Percentiles rank a stretch among this genome's conserved stretches.
Evolutionary conservation across 2,888 invertebrate genomes (phyloP).

Genomic region (Dryobota labecula): DNA sequence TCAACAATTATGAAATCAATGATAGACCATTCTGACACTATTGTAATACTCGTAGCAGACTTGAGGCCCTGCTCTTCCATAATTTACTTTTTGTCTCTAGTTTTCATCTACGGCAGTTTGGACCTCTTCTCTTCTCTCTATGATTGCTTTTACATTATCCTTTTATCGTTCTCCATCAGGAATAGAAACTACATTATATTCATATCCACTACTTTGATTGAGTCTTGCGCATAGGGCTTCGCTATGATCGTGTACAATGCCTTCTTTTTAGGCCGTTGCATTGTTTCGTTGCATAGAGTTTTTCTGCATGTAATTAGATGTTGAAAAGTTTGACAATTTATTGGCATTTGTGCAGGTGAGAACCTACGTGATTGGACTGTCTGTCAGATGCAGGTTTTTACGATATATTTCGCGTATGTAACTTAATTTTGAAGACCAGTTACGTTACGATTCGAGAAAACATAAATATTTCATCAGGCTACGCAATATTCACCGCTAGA

Average conservation of each 20-base stretch:
- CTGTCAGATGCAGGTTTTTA: conserved; percentile 25
- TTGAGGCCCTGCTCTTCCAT: too few relatives aligned
- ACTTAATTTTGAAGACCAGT: conserved; percentile 29
- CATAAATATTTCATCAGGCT: conserved; percentile 15
- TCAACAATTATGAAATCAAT: too few relatives aligned
- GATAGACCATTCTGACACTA: too few relatives aligned
- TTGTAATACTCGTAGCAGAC: too few relatives aligned
- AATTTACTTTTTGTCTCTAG: background rate
- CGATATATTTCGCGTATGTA: conserved; percentile 10
- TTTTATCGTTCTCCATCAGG: background rate
- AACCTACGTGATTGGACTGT: conserved; percentile 43
- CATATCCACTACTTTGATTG: background rate
- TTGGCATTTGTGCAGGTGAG: conserved; percentile 50
- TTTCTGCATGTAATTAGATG: conserved; percentile 37
- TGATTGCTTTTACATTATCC: background rate
- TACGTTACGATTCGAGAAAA: conserved; percentile 6
- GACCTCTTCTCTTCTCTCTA: background rate
- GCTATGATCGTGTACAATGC: conserved; percentile 64
- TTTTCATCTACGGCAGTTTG: background rate
- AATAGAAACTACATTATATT: background rate
- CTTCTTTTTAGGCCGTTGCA: conserved; percentile 53
- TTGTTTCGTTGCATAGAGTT: conserved; percentile 52
- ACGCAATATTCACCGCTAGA: background rate
- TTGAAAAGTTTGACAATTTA: conserved; percentile 52
- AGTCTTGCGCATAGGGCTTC: conserved; percentile 29